phyloP scores from a whole-genome alignment of 2,113 vertebrate species.

The Cyphomyrus plagiostoma region DNA sequence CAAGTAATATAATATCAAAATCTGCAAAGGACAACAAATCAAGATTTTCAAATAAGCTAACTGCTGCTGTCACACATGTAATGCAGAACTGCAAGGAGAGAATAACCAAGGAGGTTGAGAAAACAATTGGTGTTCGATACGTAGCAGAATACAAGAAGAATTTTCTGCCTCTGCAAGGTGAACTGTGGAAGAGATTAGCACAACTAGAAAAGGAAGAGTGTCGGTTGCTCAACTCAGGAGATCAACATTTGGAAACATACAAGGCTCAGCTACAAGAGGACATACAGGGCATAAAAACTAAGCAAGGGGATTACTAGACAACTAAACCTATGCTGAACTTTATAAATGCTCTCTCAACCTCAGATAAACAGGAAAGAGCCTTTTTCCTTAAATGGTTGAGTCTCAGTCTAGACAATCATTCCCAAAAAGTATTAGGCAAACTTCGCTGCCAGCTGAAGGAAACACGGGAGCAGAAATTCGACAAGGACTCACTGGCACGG shows the following conservation, averaged over 20 bases:
- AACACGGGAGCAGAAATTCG: neutral
- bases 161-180: slow-evolving; percentile 31
- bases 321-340: slow-evolving; percentile 8
- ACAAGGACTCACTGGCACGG: neutral
- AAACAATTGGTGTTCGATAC: neutral
- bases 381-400: slow-evolving; percentile 46
- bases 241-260: slow-evolving; percentile 23
- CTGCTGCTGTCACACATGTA: neutral
- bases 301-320: slow-evolving; percentile 19
- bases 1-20: neutral
- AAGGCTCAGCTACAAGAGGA: slow-evolving; percentile 18
- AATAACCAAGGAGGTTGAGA: neutral
- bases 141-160: slow-evolving; percentile 31
- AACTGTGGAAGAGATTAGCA: slow-evolving; percentile 33
- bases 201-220: slow-evolving; percentile 38
- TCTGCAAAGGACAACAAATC: neutral
- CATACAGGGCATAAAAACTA: slow-evolving; percentile 7
- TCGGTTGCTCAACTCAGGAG: slow-evolving; percentile 29
- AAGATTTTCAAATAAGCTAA: slow-evolving; percentile 29
- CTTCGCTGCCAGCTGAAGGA: neutral
- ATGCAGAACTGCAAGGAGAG: neutral
- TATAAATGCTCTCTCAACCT: slow-evolving; percentile 9
- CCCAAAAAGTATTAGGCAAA: slow-evolving; percentile 24
- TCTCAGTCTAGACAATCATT: slow-evolving; percentile 32
- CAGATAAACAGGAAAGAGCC: slow-evolving; percentile 6